Evolutionary conservation across 2,113 vertebrate species (phyloP).

Genomic region (Mixornis gularis): DNA sequence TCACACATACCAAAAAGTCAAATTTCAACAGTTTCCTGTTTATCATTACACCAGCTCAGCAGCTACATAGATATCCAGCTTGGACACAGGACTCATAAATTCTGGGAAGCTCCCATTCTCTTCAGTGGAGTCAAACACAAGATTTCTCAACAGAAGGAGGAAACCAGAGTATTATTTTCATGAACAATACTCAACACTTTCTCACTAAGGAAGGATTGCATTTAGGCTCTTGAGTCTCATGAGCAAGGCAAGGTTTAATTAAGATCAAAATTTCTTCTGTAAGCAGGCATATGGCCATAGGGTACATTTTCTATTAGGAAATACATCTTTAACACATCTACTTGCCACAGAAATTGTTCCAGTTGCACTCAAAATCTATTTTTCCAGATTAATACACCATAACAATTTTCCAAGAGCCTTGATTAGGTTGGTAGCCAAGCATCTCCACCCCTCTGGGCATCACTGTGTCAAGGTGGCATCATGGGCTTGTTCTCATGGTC

Average conservation of each 20-base stretch:
- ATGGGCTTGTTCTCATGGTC: neutral
- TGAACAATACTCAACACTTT: neutral
- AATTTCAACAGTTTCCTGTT: neutral
- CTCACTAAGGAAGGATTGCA: neutral
- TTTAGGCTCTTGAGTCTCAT: neutral
- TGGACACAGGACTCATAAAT: fast-evolving
- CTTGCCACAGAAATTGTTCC: neutral
- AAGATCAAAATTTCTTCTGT: neutral
- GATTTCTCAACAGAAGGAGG: neutral
- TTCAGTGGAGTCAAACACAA: neutral
- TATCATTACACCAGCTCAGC: neutral
- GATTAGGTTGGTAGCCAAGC: neutral
- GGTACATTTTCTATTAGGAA: neutral
- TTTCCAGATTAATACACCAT: neutral
- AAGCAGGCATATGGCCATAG: neutral
- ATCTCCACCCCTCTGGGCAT: neutral
- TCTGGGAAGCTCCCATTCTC: neutral
- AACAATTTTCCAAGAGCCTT: neutral
- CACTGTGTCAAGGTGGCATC: neutral
- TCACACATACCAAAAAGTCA: neutral
- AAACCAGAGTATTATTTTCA: neutral
- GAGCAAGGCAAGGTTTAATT: neutral
- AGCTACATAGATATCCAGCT: neutral
- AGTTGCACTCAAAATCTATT: neutral
- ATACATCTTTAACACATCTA: neutral